Evolutionary conservation across 2,888 invertebrate species (phyloP).

Genomic region (Athalia cordata): DNA sequence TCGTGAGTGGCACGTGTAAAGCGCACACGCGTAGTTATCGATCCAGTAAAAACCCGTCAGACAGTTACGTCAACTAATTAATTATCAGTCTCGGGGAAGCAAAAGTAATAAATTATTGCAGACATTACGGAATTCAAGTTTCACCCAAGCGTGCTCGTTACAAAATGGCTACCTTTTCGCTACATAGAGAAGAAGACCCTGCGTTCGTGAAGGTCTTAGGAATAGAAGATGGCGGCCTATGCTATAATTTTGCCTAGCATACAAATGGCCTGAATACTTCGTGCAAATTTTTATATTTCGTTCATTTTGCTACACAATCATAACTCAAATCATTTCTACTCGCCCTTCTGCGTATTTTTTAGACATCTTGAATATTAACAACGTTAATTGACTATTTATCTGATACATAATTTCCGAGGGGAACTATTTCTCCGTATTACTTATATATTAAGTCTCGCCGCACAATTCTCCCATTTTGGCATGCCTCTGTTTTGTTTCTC

Average conservation of each 20-base stretch:
- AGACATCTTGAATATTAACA: too few species aligned
- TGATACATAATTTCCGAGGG: background rate
- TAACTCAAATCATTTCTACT: too few species aligned
- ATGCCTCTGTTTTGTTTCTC: conserved; percentile 80
- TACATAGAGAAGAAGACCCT: background rate
- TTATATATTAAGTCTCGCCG: background rate
- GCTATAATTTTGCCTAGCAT: conserved; percentile 3
- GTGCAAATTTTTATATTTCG: background rate
- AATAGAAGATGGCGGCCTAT: conserved; percentile 33
- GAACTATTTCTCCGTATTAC: conserved; percentile 1
- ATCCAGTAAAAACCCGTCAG: conserved; percentile 39
- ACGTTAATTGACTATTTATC: background rate
- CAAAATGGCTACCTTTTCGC: conserved; percentile 39
- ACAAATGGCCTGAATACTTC: background rate
- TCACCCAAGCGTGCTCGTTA: background rate
- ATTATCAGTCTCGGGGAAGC: too few species aligned
- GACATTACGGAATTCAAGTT: background rate
- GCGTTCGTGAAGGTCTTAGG: background rate
- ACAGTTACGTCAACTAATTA: background rate
- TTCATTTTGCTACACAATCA: background rate
- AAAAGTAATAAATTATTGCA: background rate
- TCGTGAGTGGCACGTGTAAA: conserved; percentile 47
- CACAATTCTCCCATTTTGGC: conserved; percentile 83
- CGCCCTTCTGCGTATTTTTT: too few species aligned
- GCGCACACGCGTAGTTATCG: conserved; percentile 57